These are phyloP conservation scores for Neosilurus mollespiculum DNA, from an alignment of 2,797 vertebrate species.

Conservation along the genomic window DNA sequence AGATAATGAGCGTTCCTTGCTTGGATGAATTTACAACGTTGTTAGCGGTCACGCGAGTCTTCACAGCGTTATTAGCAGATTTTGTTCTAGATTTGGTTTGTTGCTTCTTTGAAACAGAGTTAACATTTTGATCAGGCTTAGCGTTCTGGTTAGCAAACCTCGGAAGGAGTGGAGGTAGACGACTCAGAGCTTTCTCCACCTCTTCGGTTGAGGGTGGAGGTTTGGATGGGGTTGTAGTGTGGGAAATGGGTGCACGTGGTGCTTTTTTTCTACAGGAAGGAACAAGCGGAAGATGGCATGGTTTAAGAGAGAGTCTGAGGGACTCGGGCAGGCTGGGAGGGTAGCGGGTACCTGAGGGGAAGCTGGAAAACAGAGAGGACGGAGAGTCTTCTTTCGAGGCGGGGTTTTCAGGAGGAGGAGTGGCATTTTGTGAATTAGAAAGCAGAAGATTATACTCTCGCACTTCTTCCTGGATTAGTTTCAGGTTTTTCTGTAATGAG, in stretches of 20 bases:
- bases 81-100: neutral
- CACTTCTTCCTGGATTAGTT: slow-evolving; percentile 60
- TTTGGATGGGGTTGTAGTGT: neutral
- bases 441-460: slow-evolving; percentile 47
- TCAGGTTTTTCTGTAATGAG: slow-evolving; percentile 69
- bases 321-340: slow-evolving; percentile 64
- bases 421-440: neutral
- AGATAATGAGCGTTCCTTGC: slow-evolving; percentile 13
- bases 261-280: slow-evolving; percentile 19
- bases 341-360: slow-evolving; percentile 63
- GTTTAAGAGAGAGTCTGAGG: slow-evolving; percentile 50
- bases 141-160: neutral
- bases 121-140: neutral
- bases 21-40: neutral
- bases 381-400: slow-evolving; percentile 13
- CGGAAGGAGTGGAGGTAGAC: slow-evolving; percentile 14
- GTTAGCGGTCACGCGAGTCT: neutral
- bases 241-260: neutral
- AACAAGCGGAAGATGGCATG: neutral
- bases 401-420: neutral
- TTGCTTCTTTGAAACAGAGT: neutral
- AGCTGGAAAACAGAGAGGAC: slow-evolving; percentile 46
- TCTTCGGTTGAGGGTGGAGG: neutral
- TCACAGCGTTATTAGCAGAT: neutral
- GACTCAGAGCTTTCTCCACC: slow-evolving; percentile 24